Percentiles rank a stretch among this genome's conserved stretches.
These are phyloP conservation scores for Tridacna crocea DNA, from an alignment of 2,888 invertebrate species.

Conservation along the genomic window DNA sequence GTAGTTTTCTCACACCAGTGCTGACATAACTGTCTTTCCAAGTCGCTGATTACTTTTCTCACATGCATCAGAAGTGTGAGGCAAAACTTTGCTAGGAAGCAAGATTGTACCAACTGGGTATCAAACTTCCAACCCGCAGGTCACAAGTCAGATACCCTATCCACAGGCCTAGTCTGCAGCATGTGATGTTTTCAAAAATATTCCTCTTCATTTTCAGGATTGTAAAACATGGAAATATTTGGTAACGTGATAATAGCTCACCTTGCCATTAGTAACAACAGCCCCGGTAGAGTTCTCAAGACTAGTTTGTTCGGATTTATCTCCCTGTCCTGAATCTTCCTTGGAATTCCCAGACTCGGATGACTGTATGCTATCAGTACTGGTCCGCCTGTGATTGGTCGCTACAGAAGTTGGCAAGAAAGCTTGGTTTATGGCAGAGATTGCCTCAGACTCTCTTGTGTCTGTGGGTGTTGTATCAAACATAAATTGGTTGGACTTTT, in stretches of 20 bases:
- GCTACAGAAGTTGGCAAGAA: constrained; percentile 24
- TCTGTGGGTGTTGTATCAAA: constrained; percentile 21
- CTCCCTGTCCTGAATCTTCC: constrained; percentile 47
- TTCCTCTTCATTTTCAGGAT: too few species aligned
- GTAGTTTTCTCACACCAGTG: too few species aligned
- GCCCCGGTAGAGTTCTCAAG: constrained; percentile 56
- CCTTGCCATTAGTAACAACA: constrained; percentile 70
- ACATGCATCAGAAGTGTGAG: too few species aligned
- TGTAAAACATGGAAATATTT: too few species aligned
- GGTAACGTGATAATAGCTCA: constrained; percentile 24
- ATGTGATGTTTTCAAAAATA: too few species aligned
- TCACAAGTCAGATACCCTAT: too few species aligned
- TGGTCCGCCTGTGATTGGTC: constrained; percentile 54
- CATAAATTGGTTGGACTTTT: constrained; percentile 30
- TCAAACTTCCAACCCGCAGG: too few species aligned
- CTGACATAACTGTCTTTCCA: too few species aligned
- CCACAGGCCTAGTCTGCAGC: too few species aligned
- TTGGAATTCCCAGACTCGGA: constrained; percentile 63
- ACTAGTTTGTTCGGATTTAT: constrained; percentile 43
- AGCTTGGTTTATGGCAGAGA: constrained; percentile 16
- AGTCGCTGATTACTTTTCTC: too few species aligned
- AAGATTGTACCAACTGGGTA: too few species aligned
- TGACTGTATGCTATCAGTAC: constrained; percentile 68
- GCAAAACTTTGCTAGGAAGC: too few species aligned
- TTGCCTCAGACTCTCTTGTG: constrained; percentile 26